Conservation (phyloP, 2,113 vertebrate species). For the Cricetomys ansorgei region DNA sequence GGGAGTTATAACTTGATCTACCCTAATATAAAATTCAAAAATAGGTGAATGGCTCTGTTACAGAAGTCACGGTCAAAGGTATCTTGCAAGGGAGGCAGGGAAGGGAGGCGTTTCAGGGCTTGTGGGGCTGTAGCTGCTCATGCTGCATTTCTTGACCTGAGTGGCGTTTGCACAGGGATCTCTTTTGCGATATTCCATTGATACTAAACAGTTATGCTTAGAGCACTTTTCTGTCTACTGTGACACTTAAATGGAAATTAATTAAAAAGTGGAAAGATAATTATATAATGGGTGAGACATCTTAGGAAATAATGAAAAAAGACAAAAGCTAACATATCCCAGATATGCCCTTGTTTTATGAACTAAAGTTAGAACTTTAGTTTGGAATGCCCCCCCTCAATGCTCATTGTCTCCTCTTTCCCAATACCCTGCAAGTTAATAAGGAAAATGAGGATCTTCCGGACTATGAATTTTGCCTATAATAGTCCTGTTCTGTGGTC, state of each 20-base stretch:
- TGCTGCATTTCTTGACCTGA: not conserved
- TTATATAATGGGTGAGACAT: not conserved
- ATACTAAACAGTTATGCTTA: not conserved
- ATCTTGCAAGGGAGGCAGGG: not conserved
- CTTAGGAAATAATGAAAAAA: not conserved
- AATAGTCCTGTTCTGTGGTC: not conserved
- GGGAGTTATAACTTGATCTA: not conserved
- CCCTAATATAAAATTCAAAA: constrained; percentile 4
- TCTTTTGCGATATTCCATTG: not conserved
- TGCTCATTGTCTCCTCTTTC: constrained; percentile 11
- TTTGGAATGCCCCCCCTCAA: not conserved
- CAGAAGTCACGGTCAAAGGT: not conserved
- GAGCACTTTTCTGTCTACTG: not conserved
- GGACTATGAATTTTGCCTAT: not conserved
- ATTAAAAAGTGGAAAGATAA: not conserved
- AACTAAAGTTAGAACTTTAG: not conserved
- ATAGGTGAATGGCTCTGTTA: not conserved
- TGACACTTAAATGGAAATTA: not conserved
- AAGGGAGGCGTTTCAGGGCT: not conserved
- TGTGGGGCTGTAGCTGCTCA: not conserved
- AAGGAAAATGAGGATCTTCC: not conserved
- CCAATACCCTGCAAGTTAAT: not conserved
- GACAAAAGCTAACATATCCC: too few species aligned
- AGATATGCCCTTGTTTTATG: not conserved
- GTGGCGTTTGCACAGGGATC: not conserved